Percentiles rank a stretch among this genome's conserved stretches.
Conservation (phyloP, 30 jellyfish, hydroid and myxozoan genomes). For the Hydractinia symbiolongicarpus region DNA sequence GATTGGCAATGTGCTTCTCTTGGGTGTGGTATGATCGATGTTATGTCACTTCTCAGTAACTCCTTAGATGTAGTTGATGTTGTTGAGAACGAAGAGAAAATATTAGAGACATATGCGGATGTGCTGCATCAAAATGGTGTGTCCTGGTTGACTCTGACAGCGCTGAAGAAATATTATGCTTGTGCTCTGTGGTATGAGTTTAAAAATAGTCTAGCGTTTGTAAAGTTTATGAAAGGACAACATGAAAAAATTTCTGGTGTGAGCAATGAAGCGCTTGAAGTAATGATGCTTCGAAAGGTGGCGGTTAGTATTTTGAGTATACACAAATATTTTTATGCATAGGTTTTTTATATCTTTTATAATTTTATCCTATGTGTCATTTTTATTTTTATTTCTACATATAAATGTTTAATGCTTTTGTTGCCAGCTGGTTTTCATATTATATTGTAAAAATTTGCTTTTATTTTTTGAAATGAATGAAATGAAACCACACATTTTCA, state of each 20-base stretch:
- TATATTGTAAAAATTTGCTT: no score
- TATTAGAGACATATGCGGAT: background rate
- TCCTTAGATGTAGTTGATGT: background rate
- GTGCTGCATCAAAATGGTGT: background rate
- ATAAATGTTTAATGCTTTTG: no score
- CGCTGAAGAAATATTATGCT: background rate
- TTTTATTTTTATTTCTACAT: no score
- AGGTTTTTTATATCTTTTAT: no score
- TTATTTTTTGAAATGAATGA: no score
- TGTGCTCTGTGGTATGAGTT: slow-evolving; percentile 5
- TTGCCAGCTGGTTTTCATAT: no score
- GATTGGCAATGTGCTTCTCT: slow-evolving; percentile 10
- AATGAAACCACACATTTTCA: no score
- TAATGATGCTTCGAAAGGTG: background rate
- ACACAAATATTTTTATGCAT: background rate
- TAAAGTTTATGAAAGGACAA: background rate
- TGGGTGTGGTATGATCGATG: slow-evolving; percentile 9
- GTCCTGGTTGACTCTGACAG: background rate
- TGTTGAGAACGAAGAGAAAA: background rate
- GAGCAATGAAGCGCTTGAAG: background rate
- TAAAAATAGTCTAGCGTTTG: background rate
- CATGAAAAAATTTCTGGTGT: background rate
- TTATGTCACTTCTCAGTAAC: slow-evolving; percentile 4
- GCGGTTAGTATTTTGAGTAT: background rate
- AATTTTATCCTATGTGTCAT: no score